Conservation (phyloP, 2,888 invertebrate species). For the Shargacucullia verbasci region DNA sequence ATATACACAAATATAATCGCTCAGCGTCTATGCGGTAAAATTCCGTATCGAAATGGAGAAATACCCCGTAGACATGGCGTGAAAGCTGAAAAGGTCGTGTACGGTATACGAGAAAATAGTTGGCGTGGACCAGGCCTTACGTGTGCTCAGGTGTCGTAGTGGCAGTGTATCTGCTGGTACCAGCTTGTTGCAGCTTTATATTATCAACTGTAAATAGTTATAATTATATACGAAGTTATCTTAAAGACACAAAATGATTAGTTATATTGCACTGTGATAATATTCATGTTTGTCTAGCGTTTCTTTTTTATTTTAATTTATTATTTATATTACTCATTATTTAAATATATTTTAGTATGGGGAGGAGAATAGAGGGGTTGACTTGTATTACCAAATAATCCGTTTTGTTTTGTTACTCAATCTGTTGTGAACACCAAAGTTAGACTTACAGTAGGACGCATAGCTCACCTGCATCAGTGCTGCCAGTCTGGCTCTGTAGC, state of each 20-base stretch:
- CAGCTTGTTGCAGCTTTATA: constrained; percentile 11
- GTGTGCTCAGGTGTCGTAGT: neutral
- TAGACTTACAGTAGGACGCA: neutral
- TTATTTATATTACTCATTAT: constrained; percentile 28
- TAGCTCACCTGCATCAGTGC: neutral
- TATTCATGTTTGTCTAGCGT: constrained; percentile 55
- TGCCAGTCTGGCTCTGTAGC: too few relatives aligned
- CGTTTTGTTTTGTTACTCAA: constrained; percentile 1
- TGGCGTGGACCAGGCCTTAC: neutral
- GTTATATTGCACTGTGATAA: constrained; percentile 67
- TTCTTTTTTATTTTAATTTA: constrained; percentile 51
- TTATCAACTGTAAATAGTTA: neutral
- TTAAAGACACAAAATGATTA: constrained; percentile 49
- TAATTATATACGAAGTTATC: constrained; percentile 3
- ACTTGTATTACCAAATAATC: constrained; percentile 25
- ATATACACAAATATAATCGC: too few relatives aligned
- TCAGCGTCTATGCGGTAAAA: too few relatives aligned
- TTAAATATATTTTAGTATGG: constrained; percentile 21
- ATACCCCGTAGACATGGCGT: too few relatives aligned
- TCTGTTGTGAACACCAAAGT: constrained; percentile 9
- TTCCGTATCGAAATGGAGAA: too few relatives aligned
- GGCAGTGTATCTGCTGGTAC: neutral
- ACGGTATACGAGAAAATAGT: neutral
- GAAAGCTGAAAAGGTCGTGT: too few relatives aligned
- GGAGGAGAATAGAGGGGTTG: constrained; percentile 13